phyloP scores from a whole-genome alignment of 2,888 invertebrate genomes.

The Carterocephalus palaemon region DNA sequence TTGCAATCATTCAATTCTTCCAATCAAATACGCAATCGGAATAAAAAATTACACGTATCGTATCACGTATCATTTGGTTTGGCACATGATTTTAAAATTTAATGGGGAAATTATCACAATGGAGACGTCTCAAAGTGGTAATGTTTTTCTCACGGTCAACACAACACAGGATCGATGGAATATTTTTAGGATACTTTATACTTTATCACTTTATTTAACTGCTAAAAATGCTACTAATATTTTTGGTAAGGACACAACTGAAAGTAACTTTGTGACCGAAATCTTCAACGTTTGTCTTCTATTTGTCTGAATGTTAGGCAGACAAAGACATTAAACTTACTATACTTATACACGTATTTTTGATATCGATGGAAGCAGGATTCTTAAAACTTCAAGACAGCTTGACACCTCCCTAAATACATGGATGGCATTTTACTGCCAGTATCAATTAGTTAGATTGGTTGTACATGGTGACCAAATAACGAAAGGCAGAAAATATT shows the following conservation, averaged over 20 bases:
- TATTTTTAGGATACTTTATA: not conserved
- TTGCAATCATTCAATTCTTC: slow-evolving; percentile 35
- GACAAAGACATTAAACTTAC: too few species aligned
- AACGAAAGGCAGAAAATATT: too few species aligned
- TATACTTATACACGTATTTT: too few species aligned
- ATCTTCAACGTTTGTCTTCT: not conserved
- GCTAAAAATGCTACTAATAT: not conserved
- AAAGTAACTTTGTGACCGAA: not conserved
- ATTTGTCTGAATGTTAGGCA: too few species aligned
- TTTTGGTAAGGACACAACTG: too few species aligned
- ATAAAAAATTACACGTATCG: slow-evolving; percentile 31
- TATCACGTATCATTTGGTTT: slow-evolving; percentile 30
- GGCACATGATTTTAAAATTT: slow-evolving; percentile 31
- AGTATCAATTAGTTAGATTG: too few species aligned
- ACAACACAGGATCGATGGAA: not conserved
- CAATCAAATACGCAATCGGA: slow-evolving; percentile 33
- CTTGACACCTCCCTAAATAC: too few species aligned
- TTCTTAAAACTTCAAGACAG: too few species aligned
- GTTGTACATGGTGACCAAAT: too few species aligned
- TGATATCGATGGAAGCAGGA: too few species aligned
- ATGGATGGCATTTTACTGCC: too few species aligned
- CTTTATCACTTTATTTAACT: not conserved
- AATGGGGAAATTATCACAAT: slow-evolving; percentile 32
- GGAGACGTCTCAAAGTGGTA: slow-evolving; percentile 28
- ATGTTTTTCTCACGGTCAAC: slow-evolving; percentile 31